These are phyloP conservation scores for Corticium candelabrum DNA, from an alignment of 37 sponge, comb jelly and placozoan species.

Conservation along the genomic window DNA sequence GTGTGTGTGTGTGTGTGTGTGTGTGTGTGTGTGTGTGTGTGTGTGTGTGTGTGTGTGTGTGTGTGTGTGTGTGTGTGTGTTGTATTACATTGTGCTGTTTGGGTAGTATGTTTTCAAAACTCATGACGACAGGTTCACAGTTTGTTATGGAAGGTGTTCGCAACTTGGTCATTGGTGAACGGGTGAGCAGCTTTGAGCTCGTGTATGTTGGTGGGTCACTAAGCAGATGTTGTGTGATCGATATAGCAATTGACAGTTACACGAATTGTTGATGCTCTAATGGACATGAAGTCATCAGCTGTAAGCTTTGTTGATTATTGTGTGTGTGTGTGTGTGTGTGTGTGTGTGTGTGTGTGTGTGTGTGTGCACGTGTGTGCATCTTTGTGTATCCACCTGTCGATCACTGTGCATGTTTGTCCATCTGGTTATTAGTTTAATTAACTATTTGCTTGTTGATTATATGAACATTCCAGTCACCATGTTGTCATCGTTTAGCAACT, in stretches of 20 bases:
- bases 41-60: no score
- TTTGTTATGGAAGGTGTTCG: constrained; percentile 92
- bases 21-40: no score
- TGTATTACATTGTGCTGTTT: not conserved
- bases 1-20: no score
- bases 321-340: constrained; percentile 1
- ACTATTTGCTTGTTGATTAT: no score
- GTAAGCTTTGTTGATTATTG: constrained; percentile 17
- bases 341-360: constrained; percentile 5
- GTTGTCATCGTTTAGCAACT: no score
- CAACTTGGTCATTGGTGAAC: constrained; percentile 71
- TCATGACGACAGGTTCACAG: constrained; percentile 66
- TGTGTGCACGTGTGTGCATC: not conserved
- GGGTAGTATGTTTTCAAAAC: constrained; percentile 55
- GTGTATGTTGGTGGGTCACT: not conserved
- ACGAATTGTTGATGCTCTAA: constrained; percentile 75
- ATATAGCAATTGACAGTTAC: constrained; percentile 83
- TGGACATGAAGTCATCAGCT: constrained; percentile 64
- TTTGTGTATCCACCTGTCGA: not conserved
- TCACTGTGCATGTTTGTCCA: not conserved
- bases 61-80: no score
- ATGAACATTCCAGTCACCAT: no score
- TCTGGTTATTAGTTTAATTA: not conserved
- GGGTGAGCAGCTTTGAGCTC: constrained; percentile 24
- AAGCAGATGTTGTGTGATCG: not conserved